Conservation (phyloP, 2,888 invertebrate genomes). For the Cynaeus angustus region DNA sequence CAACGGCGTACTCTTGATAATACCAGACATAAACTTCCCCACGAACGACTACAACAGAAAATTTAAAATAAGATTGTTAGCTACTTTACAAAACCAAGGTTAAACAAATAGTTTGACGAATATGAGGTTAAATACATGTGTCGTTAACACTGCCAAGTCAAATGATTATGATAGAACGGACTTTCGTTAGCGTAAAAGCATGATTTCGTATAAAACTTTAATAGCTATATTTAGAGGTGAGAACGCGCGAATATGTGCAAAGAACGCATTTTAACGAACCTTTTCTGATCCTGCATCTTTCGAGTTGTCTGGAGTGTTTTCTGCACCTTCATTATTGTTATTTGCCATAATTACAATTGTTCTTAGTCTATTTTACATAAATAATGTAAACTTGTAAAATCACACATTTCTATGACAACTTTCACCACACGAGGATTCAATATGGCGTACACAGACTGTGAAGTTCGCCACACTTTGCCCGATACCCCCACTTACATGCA, state of each 20-base stretch:
- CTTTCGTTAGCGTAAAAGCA: slow-evolving; percentile 28
- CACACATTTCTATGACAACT: slow-evolving; percentile 69
- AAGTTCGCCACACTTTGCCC: slow-evolving; percentile 59
- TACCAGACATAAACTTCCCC: slow-evolving; percentile 78
- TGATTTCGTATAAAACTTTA: slow-evolving; percentile 24
- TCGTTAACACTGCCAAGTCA: slow-evolving; percentile 15
- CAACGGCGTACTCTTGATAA: slow-evolving; percentile 76
- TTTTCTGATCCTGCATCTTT: slow-evolving; percentile 64
- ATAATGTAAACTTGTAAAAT: slow-evolving; percentile 55
- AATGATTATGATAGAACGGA: not conserved
- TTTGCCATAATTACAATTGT: slow-evolving; percentile 66
- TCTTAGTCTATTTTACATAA: slow-evolving; percentile 40
- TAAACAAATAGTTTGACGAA: slow-evolving; percentile 37
- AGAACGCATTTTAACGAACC: slow-evolving; percentile 64
- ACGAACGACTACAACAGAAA: slow-evolving; percentile 79
- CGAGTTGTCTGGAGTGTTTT: slow-evolving; percentile 57
- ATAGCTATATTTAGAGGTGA: slow-evolving; percentile 66
- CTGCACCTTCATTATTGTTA: slow-evolving; percentile 63
- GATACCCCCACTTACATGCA: slow-evolving; percentile 14
- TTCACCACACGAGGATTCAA: slow-evolving; percentile 71
- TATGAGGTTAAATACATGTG: slow-evolving; percentile 32
- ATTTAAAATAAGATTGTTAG: slow-evolving; percentile 32
- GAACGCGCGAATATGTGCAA: slow-evolving; percentile 67
- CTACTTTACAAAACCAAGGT: slow-evolving; percentile 47
- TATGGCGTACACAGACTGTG: slow-evolving; percentile 66